These are phyloP conservation scores for Turnix velox DNA, from an alignment of 2,113 vertebrate species.

Conservation along the genomic window DNA sequence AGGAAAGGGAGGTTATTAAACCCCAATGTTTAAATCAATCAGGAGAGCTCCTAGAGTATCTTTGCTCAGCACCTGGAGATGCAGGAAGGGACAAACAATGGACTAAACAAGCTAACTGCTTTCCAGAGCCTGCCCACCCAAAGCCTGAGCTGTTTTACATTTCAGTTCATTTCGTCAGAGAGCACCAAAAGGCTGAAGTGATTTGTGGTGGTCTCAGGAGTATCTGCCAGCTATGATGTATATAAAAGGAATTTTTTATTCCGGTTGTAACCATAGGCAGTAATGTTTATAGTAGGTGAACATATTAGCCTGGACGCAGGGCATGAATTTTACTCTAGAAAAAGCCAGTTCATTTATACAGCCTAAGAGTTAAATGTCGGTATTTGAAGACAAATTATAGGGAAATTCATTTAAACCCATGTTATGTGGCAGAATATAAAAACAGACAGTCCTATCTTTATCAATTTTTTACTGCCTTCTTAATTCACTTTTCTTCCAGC, in stretches of 20 bases:
- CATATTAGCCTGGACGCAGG: constrained; percentile 69
- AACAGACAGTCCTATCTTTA: constrained; percentile 56
- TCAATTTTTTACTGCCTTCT: constrained; percentile 48
- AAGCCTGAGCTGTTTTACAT: constrained; percentile 55
- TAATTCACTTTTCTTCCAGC: constrained; percentile 55
- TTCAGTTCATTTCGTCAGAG: constrained; percentile 50
- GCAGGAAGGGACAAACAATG: constrained; percentile 26
- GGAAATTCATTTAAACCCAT: constrained; percentile 72
- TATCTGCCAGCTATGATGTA: constrained; percentile 68
- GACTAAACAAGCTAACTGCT: constrained; percentile 61
- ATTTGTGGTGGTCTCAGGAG: constrained; percentile 67
- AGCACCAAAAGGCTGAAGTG: constrained; percentile 61
- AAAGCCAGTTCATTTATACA: constrained; percentile 71
- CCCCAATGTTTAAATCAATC: constrained; percentile 28
- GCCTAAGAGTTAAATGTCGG: constrained; percentile 69
- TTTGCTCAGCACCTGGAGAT: constrained; percentile 44
- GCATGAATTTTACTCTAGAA: constrained; percentile 72
- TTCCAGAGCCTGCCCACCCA: constrained; percentile 45
- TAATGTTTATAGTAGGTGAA: constrained; percentile 74
- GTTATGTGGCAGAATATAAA: constrained; percentile 69
- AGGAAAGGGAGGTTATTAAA: constrained; percentile 27
- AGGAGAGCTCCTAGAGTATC: constrained; percentile 20
- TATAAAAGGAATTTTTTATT: constrained; percentile 74
- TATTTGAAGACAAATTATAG: constrained; percentile 72
- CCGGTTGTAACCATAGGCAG: constrained; percentile 69